Evolutionary conservation across 2,888 invertebrate genomes (phyloP).

Genomic region (Neoascia interrupta): DNA sequence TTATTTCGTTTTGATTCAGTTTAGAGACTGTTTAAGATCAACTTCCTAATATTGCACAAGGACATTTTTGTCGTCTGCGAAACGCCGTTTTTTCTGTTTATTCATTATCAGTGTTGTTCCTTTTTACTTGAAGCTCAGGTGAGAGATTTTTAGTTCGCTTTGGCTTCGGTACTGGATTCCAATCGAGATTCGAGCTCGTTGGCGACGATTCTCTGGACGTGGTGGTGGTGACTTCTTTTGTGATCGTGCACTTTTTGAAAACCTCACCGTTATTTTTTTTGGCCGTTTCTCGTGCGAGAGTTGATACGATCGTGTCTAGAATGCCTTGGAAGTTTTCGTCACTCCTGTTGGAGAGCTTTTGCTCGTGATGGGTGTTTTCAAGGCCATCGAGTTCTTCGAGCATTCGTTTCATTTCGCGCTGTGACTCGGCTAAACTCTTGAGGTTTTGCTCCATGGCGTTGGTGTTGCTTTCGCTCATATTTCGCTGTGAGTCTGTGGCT

Average conservation of each 20-base stretch:
- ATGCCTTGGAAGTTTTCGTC: constrained; percentile 60
- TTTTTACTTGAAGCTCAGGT: constrained; percentile 63
- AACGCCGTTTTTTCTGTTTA: constrained; percentile 8
- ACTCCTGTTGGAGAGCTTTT: constrained; percentile 48
- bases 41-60: constrained; percentile 50
- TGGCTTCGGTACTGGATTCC: constrained; percentile 79
- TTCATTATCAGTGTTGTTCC: constrained; percentile 52
- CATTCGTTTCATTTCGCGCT: constrained; percentile 70
- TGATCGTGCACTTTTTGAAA: constrained; percentile 76
- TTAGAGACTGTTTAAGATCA: neutral
- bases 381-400: constrained; percentile 70
- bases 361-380: constrained; percentile 41
- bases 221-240: constrained; percentile 73
- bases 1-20: constrained; percentile 22
- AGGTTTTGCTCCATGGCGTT: constrained; percentile 65
- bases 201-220: constrained; percentile 77
- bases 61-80: constrained; percentile 2
- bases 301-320: constrained; percentile 49
- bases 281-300: constrained; percentile 39
- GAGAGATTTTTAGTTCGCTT: constrained; percentile 76
- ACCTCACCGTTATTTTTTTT: constrained; percentile 69
- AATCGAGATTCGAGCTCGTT: constrained; percentile 78
- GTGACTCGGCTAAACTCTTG: constrained; percentile 69
- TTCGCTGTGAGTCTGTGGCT: constrained; percentile 35
- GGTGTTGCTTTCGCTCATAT: constrained; percentile 44